Conservation (phyloP, 2,797 vertebrate genomes). For the Rhabdophis nuchalis region DNA sequence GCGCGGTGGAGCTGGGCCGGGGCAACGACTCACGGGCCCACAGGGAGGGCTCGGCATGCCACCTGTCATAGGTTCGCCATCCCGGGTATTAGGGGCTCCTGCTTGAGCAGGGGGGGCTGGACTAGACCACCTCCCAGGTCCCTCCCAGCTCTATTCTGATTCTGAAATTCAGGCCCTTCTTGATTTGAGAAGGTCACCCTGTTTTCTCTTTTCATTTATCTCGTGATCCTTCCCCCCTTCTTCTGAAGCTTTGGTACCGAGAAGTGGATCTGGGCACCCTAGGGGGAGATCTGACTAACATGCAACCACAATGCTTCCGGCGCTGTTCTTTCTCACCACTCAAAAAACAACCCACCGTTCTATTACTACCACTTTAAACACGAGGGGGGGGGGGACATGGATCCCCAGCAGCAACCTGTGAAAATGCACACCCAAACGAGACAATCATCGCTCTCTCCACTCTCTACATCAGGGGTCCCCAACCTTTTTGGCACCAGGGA, state of each 20-base stretch:
- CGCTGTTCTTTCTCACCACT: too few relatives aligned
- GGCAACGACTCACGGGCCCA: too few relatives aligned
- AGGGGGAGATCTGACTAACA: too few relatives aligned
- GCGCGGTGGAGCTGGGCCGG: too few relatives aligned
- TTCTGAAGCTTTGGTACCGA: not conserved
- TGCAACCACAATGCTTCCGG: not conserved
- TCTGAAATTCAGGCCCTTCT: not conserved
- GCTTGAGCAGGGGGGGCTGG: not conserved
- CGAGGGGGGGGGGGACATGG: not conserved
- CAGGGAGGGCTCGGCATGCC: too few relatives aligned
- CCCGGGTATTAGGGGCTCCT: not conserved
- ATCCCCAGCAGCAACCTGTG: not conserved
- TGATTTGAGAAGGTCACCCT: not conserved
- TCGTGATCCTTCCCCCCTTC: not conserved
- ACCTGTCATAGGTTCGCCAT: too few relatives aligned
- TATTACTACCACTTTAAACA: not conserved
- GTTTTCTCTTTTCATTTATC: not conserved
- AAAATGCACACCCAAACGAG: not conserved
- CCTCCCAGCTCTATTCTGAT: not conserved
- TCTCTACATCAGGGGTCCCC: too few relatives aligned
- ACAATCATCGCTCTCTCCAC: too few relatives aligned
- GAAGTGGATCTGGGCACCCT: too few relatives aligned
- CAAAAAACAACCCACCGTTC: too few relatives aligned
- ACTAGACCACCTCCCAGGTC: not conserved
- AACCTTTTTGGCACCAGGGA: too few relatives aligned